These are phyloP conservation scores for Euura lappo DNA, from an alignment of 1,140 invertebrate species.

Conservation along the genomic window DNA sequence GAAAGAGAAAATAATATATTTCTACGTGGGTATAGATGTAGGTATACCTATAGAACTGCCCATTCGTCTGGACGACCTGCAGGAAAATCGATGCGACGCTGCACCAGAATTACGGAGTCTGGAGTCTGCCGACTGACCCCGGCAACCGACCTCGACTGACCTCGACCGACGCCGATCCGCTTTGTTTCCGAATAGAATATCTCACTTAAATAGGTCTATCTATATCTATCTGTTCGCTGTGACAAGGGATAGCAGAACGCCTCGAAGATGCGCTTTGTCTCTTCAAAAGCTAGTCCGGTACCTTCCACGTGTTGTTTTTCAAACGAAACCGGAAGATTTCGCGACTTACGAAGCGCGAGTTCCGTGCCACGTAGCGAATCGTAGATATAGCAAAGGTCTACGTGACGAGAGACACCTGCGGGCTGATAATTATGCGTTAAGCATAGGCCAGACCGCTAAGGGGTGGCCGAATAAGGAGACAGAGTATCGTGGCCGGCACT, in stretches of 20 bases:
- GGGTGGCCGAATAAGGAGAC: not conserved
- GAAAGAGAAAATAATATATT: not conserved
- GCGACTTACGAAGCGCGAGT: not conserved
- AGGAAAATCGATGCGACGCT: conserved; percentile 4
- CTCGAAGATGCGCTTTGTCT: not conserved
- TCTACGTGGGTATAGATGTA: not conserved
- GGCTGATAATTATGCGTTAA: conserved; percentile 2
- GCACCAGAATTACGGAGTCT: conserved; percentile 5
- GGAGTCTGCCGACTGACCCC: not conserved
- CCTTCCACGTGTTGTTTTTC: not conserved
- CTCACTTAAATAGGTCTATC: not conserved
- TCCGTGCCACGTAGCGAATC: not conserved
- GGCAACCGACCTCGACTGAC: not conserved
- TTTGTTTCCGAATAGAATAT: no score
- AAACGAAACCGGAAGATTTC: conserved; percentile 4
- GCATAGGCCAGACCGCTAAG: not conserved
- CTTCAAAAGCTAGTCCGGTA: no score
- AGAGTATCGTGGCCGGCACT: no score
- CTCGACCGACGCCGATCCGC: not conserved
- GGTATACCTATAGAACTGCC: not conserved
- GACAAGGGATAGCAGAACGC: no score
- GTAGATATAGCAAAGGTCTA: not conserved
- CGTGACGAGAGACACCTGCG: not conserved
- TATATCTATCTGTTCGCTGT: not conserved
- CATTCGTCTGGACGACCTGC: not conserved